Percentiles rank a stretch among this genome's conserved stretches.
Evolutionary conservation across 1,140 invertebrate species (phyloP).

Genomic region (Nasonia longicornis): DNA sequence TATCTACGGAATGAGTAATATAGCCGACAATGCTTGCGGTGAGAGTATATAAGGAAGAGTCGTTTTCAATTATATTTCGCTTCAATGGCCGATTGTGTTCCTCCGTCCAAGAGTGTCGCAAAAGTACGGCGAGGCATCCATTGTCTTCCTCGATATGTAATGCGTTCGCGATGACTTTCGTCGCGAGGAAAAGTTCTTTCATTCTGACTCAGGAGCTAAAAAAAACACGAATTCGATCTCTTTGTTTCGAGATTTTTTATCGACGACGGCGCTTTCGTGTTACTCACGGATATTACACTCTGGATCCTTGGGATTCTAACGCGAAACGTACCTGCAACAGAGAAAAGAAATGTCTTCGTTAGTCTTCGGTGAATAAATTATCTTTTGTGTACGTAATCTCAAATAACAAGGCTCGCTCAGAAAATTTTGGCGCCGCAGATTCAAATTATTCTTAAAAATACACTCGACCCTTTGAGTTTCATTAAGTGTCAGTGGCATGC

Average conservation of each 20-base stretch:
- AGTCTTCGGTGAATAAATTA: neutral
- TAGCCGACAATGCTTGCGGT: too few relatives aligned
- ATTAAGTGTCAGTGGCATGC: neutral
- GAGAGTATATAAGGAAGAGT: neutral
- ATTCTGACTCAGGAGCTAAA: neutral
- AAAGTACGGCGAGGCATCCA: constrained; percentile 3
- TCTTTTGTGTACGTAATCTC: neutral
- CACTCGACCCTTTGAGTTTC: neutral
- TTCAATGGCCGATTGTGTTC: constrained; percentile 4
- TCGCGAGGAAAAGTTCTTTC: neutral
- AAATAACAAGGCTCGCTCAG: too few relatives aligned
- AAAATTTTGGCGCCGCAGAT: neutral
- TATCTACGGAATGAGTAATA: neutral
- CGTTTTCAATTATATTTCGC: constrained; percentile 11
- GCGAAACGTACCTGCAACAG: constrained; percentile 25
- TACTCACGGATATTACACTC: neutral
- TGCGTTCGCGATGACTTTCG: constrained; percentile 6
- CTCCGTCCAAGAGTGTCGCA: neutral
- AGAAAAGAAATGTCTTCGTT: constrained; percentile 10
- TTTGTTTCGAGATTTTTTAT: neutral
- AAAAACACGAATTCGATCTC: neutral
- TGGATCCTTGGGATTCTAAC: neutral
- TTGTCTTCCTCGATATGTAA: constrained; percentile 19
- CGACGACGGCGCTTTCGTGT: neutral
- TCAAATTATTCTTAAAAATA: neutral